Evolutionary conservation across 2,888 invertebrate genomes (phyloP), one percentile per base, ranked within the genome.

Genomic region (Tuberolachnus salignus): DNA sequence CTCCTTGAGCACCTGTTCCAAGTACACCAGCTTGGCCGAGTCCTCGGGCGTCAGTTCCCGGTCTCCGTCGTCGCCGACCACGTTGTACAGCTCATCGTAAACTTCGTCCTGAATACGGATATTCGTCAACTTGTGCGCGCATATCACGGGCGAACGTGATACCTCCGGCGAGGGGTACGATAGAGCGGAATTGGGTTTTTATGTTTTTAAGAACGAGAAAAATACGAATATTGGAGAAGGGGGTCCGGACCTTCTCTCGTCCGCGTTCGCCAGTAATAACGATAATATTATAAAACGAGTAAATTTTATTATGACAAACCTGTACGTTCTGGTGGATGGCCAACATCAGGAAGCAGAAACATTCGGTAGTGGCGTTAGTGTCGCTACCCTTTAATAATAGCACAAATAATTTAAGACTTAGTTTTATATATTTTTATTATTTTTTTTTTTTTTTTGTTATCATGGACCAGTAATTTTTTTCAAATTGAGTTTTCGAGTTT

Each of bases 1-100:
- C 71, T 82, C 82, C 21, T 81, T 82, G 16, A 82, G 49, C 10
- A 81, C 82, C 69, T 81, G 81, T 61, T 82, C 82, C n/a, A 81
- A 34, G 71, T 82, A 82, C 10, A 49, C 46, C 46, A 82, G 51
- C 19, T 80, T 63, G 23, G 86, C 85, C 82, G 85, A 85, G 85
- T 85, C 86, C 85, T 86, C 85, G 84, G 83, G 82, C 81, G 83
- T 84, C 84, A 86, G 86, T 85, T 85, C 86, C 78, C 82, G 80
- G 61, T 82, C 80, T 21, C 81, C 81, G 64, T 83, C 82, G 66
- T 83, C 82, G 46, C 82, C 82, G 19, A 82, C 81, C 16, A 81
- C 81, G 51, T 72, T 74, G 74, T 81, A 80, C 9, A 82, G 69
- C 53, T 82, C 82, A 19, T 80, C 81, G 21, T 81, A 82, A 3